Percentiles rank a stretch among this genome's conserved stretches.
These are phyloP conservation scores for Sebastes itinus DNA, from an alignment of 2,797 vertebrate genomes.

Conservation along the genomic window DNA sequence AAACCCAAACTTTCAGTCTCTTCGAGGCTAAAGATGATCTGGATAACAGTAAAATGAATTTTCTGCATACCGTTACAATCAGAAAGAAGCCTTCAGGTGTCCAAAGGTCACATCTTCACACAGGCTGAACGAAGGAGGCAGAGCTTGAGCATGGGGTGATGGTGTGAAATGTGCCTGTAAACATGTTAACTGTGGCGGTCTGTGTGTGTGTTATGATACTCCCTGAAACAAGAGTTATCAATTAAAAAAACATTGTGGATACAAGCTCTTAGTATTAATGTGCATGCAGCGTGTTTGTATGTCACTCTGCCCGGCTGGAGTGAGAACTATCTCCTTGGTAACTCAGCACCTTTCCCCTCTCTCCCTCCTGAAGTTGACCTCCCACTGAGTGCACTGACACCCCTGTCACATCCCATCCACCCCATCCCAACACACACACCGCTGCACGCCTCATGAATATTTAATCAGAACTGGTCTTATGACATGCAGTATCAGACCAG, in stretches of 20 bases:
- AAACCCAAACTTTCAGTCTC: not conserved
- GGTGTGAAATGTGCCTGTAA: not conserved
- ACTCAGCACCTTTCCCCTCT: slow-evolving; percentile 60
- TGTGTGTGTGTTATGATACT: not conserved
- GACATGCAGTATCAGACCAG: slow-evolving; percentile 65
- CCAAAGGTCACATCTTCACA: not conserved
- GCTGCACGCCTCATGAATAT: slow-evolving; percentile 61
- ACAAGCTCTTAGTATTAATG: slow-evolving; percentile 3
- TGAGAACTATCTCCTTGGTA: slow-evolving; percentile 69
- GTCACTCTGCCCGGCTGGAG: slow-evolving; percentile 32
- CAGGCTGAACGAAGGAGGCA: not conserved
- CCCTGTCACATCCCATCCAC: slow-evolving; percentile 40
- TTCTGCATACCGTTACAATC: not conserved
- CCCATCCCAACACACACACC: slow-evolving; percentile 9
- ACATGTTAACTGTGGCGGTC: not conserved
- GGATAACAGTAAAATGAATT: not conserved
- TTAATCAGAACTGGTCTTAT: slow-evolving; percentile 65
- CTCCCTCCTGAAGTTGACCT: slow-evolving; percentile 57
- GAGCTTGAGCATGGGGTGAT: not conserved
- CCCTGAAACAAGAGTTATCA: slow-evolving; percentile 14
- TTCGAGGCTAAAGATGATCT: not conserved
- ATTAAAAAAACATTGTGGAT: slow-evolving; percentile 33
- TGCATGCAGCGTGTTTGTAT: slow-evolving; percentile 14
- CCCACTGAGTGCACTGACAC: slow-evolving; percentile 59
- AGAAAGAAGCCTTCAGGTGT: not conserved